These are phyloP conservation scores for Cavia porcellus DNA, from an alignment of 2,113 vertebrate species.

Conservation along the genomic window DNA sequence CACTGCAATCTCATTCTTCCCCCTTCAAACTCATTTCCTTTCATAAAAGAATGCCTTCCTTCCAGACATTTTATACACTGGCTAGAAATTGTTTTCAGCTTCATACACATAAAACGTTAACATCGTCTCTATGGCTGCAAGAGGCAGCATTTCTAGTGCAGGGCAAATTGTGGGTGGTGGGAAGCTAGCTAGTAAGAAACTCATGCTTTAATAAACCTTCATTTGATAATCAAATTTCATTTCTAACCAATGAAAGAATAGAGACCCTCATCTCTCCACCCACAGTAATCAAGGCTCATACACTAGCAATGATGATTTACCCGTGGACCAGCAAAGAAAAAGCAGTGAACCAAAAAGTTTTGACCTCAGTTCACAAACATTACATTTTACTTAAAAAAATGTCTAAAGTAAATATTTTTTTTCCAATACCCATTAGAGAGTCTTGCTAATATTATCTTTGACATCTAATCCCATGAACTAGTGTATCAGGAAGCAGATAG, in stretches of 20 bases:
- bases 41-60: slow-evolving; percentile 60
- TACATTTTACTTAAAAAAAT: neutral
- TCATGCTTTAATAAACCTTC: slow-evolving; percentile 32
- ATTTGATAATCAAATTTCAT: slow-evolving; percentile 21
- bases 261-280: neutral
- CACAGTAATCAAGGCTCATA: slow-evolving; percentile 17
- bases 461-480: neutral
- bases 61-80: slow-evolving; percentile 8
- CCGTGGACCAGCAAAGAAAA: neutral
- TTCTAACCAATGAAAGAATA: slow-evolving; percentile 38
- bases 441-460: neutral
- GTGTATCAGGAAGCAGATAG: neutral
- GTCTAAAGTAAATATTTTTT: neutral
- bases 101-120: neutral
- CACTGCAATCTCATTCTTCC: slow-evolving; percentile 56
- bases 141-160: neutral
- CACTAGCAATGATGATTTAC: neutral
- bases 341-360: neutral
- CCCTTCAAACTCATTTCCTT: slow-evolving; percentile 67
- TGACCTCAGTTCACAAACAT: slow-evolving; percentile 32
- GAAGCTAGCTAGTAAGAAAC: neutral
- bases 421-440: neutral
- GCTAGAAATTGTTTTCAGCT: slow-evolving; percentile 22
- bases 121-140: neutral
- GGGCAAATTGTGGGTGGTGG: neutral